phyloP scores from a whole-genome alignment of 2,797 vertebrate genomes.

The Alca torda region DNA sequence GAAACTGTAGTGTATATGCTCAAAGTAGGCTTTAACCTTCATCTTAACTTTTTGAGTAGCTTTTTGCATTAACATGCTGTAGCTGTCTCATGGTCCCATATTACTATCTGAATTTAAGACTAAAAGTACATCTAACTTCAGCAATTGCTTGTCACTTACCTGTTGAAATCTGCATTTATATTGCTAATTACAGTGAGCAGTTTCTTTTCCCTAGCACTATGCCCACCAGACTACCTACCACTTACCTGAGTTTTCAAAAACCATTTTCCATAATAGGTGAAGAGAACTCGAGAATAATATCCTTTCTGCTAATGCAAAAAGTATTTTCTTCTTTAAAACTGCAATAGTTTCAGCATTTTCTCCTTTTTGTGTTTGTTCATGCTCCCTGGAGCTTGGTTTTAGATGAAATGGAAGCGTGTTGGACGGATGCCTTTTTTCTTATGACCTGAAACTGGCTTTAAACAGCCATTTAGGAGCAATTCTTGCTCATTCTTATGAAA shows the following conservation, averaged over 20 bases:
- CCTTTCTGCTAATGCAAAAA: neutral
- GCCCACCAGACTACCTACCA: neutral
- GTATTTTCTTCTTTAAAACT: neutral
- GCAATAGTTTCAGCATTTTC: neutral
- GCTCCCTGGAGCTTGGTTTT: neutral
- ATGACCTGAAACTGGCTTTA: neutral
- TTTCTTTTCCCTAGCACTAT: constrained; percentile 3
- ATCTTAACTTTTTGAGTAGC: constrained; percentile 23
- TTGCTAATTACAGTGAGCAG: constrained; percentile 43
- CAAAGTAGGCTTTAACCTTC: constrained; percentile 15
- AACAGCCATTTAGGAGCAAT: neutral
- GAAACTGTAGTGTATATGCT: neutral
- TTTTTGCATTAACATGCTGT: constrained; percentile 35
- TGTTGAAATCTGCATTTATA: constrained; percentile 66
- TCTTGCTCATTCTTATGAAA: neutral
- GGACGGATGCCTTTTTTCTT: neutral
- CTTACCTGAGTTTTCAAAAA: constrained; percentile 17
- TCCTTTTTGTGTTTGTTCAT: neutral
- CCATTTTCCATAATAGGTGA: neutral
- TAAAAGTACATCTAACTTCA: constrained; percentile 4
- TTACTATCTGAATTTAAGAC: constrained; percentile 24
- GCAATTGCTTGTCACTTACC: constrained; percentile 27
- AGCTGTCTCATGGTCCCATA: neutral
- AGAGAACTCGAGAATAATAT: neutral
- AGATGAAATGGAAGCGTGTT: neutral